Base-by-base conservation (phyloP, 37 sponge, comb jelly and placozoan genomes). In the Lycopodina hypogea region DNA sequence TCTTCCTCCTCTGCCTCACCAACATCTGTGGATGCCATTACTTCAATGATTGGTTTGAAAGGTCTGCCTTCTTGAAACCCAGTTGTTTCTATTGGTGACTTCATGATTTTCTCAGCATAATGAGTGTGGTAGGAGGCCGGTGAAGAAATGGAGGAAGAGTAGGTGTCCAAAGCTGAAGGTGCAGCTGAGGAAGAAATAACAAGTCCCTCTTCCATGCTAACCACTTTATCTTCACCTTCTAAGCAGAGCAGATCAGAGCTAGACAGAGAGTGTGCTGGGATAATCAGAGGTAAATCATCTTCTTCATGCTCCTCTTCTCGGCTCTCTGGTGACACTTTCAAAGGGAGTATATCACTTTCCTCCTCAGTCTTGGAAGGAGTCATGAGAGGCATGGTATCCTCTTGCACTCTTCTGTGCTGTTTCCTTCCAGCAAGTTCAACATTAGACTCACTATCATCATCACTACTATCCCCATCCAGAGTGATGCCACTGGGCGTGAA, bases 1-100 rank as follows among this genome's bases (percentile, higher is more conserved):
- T 58, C 59, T 4, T 58, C 59, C 14, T 58, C 59, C 26, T 58
- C 59, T 18, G 26, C 26, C 59, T 14, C n/a, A n/a, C n/a, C n/a
- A n/a, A n/a, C n/a, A n/a, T n/a, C 26, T 58, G 66, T 9, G 66
- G 66, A 34, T 2, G 34, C 4, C 26, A 65, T 30, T 28, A 65
- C 66, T 65, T 65, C 33, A 65, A 65, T 65, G 7, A 65, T 32
- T 14, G 66, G 66, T 34, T 32, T 65, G 35, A 65, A 34, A 32
- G 33, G 1, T 3, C 30, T 30, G 3, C 35, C 12, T 65, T 15
- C 34, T 17, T 24, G 48, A 45, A 9, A 45, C 8, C 4, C 48
- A 12, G 48, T 9, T 45, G 35, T 17, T 33, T 7, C 66, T 65
- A 19, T 19, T 26, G 18, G 18, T 24, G 23, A 3, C 35, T 65